Base-by-base conservation (phyloP, 2,113 vertebrate species). In the Cyrtonyx montezumae region DNA sequence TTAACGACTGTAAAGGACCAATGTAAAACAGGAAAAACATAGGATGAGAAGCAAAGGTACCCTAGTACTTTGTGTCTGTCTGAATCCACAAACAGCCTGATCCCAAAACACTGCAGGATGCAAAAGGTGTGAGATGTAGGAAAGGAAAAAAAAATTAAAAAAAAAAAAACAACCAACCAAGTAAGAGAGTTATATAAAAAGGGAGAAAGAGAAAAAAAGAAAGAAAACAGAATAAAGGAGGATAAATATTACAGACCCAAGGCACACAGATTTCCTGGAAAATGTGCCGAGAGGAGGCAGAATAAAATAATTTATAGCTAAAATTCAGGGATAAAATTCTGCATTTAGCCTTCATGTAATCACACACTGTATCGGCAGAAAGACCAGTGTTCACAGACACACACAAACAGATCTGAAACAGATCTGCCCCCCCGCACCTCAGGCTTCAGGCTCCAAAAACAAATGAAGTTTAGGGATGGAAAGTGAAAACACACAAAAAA, bases 271-370 rank as follows among this genome's bases (percentile, higher is more conserved):
- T 46, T 56, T 93, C 43, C 20, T 37, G 21, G 22, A 53, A 26
- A 66, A 45, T 0, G 6, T 12, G 37, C 79, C 26, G 89, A 71
- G 26, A 0, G 0, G 48, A 68, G 16, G 34, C 63, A 79, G 70
- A 87, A 66, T 40, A 76, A 82, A 94, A 82, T 34, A 62, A 48
- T 10, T 42, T 37, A 53, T 25, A 66, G n/a, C 13, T 43, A 45
- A 62, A 53, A 77, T 11, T 30, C 43, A 37, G 70, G 58, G 15
- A 30, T 17, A 40, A 45, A 9, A 30, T 14, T 76, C 49, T 22
- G 28, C 55, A 2, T 20, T 71, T 13, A 0, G 0, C 11, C 14
- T 28, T 42, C 36, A 45, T 73, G 49, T 0, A 0, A 12, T 9
- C 25, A 67, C 1, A 1, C 2, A 4, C 7, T 22, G 43, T 17